These are phyloP conservation scores for Chlamydotis undulata DNA, from an alignment of 2,113 vertebrate genomes.

Conservation along the genomic window DNA sequence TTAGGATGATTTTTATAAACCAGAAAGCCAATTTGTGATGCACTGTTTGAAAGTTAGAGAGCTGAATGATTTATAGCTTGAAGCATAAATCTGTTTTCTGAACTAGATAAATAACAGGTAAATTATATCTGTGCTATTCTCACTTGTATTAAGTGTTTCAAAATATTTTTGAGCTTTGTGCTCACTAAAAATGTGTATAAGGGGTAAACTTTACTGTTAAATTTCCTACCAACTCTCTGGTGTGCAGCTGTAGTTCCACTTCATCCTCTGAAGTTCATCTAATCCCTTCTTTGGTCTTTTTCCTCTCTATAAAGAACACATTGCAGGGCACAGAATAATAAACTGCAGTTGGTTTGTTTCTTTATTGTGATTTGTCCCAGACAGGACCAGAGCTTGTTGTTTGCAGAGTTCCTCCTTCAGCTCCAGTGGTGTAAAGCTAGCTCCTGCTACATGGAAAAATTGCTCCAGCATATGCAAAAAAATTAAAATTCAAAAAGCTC, in stretches of 20 bases:
- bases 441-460: background rate
- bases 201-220: background rate
- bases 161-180: background rate
- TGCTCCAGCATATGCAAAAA: background rate
- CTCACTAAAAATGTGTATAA: background rate
- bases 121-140: background rate
- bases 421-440: background rate
- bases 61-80: conserved; percentile 26
- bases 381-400: background rate
- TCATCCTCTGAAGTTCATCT: background rate
- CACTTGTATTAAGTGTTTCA: background rate
- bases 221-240: background rate
- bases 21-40: background rate
- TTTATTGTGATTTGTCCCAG: background rate
- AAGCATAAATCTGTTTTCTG: conserved; percentile 11
- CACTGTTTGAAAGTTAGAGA: conserved; percentile 5
- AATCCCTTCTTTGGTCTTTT: background rate
- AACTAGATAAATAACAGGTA: background rate
- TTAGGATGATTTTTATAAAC: conserved; percentile 22
- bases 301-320: background rate
- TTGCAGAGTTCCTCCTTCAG: background rate
- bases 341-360: background rate
- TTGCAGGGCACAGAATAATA: background rate
- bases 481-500: background rate
- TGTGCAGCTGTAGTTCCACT: background rate